Evolutionary conservation across 2,113 vertebrate genomes (phyloP), one percentile per base, ranked within the genome.

Genomic region (Labrus mixtus): DNA sequence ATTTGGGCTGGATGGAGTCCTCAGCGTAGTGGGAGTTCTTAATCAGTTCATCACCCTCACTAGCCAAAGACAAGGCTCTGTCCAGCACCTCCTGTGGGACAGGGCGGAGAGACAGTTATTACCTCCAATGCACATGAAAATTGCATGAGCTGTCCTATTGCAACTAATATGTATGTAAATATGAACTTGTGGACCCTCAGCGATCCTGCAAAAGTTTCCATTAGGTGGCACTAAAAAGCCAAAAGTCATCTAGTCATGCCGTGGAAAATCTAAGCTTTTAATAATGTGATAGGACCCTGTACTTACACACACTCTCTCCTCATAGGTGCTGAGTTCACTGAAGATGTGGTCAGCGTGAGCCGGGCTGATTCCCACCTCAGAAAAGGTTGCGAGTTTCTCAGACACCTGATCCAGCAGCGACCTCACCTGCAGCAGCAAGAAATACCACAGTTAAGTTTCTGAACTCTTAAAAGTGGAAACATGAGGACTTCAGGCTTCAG

Each of bases 1-100:
- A 97, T 92, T 99, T 99, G 79, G 97, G 97, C 73, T 93, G 93
- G 84, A 99, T 96, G 64, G 97, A 98, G 90, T 99, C 98, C 82
- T 97, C 94, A 0, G 97, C 98, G 1, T 98, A 99, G 90, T 99
- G 98, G 20, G 95, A 96, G 80, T 90, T 95, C 82, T 95, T 85
- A 23, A 98, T 96, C 60, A 99, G 95, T 48, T 80, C 79, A 46
- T 96, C 96, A 0, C 96, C 96, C 16, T 96, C 95, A 10, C 70
- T 83, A 0, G 94, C 95, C 72, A 99, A 91, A 12, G 91, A 77
- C 58, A 85, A 78, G n/a, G 97, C 95, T 74, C 84, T 92, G 57
- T 92, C 90, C 92, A 98, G 41, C 1, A 93, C 88, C 79, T 94
- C 97, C 98, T 99, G 81, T 50, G 63, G 53, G 79, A 17, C 81